Base-by-base conservation (phyloP, 2,113 vertebrate genomes). In the Onychorhynchus coronatus region DNA sequence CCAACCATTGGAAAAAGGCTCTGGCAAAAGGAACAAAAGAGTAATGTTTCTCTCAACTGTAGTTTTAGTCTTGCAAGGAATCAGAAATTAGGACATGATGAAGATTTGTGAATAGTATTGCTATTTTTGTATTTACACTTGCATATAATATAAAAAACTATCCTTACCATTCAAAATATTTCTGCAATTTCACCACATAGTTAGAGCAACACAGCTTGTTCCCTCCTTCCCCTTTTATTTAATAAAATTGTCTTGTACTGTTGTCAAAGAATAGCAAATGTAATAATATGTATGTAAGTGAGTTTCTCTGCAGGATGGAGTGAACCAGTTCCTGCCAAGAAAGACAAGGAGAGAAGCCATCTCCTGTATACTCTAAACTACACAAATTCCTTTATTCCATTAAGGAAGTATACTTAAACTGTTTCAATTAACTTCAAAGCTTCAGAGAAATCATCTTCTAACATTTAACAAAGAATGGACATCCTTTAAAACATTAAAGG, bases 351-450 rank as follows among this genome's bases (percentile, higher is more conserved):
- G 55, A 94, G 94, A 91, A 94, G 27, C 27, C 42, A 83, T 30
- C 58, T 71, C 59, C 41, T 55, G 10, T 67, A 55, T 9, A 77
- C 8, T 25, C 71, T 88, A 66, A 83, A 91, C 59, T 71, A 55
- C 3, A 70, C 19, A 74, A 71, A 89, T 77, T 66, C 50, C 30
- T 80, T 83, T 61, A 84, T 71, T 88, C 42, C 65, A 86, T 61
- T 65, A 81, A 73, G 58, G 70, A 95, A 96, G 24, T 33, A 52
- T 46, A 62, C 39, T 95, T 59, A 37, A 82, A 91, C 17, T 80
- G 33, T 80, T 96, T 85, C 82, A 83, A 90, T 85, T 92, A 80
- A 77, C 61, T 86, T 95, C 79, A 93, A 80, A 88, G 58, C 39
- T 84, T 77, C 75, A 63, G 42, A 86, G 55, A 88, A 94, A 92